These are phyloP conservation scores for Eupithecia inturbata DNA, from an alignment of 2,888 invertebrate genomes.

Conservation along the genomic window DNA sequence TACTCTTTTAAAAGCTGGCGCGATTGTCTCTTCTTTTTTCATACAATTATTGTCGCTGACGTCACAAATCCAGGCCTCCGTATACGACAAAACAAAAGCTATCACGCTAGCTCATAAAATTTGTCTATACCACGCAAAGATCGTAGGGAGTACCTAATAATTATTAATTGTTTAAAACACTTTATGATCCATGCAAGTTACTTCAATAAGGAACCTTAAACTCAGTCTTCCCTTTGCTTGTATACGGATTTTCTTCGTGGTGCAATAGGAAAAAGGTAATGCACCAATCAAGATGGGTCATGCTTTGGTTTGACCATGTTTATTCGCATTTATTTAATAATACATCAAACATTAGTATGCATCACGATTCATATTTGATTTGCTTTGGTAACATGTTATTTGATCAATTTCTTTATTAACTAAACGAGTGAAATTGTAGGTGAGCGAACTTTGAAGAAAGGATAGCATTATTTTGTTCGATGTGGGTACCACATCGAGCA, in stretches of 20 bases:
- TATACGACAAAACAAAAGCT: too few relatives aligned
- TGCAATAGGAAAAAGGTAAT: constrained; percentile 42
- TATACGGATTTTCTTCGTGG: constrained; percentile 26
- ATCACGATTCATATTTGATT: constrained; percentile 67
- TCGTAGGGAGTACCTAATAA: too few relatives aligned
- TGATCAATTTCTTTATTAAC: constrained; percentile 51
- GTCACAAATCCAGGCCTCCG: too few relatives aligned
- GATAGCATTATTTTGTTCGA: constrained; percentile 13
- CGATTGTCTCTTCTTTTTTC: too few relatives aligned
- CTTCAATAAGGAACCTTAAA: constrained; percentile 1
- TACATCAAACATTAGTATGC: constrained; percentile 58
- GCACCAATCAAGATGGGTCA: constrained; percentile 55
- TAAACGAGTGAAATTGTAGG: constrained; percentile 26
- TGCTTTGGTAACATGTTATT: constrained; percentile 50
- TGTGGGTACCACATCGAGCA: too few relatives aligned
- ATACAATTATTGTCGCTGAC: too few relatives aligned
- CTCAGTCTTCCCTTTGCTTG: not conserved
- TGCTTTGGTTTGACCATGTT: constrained; percentile 56
- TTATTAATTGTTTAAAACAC: too few relatives aligned
- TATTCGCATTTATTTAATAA: constrained; percentile 58
- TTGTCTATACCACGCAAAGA: too few relatives aligned
- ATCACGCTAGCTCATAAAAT: too few relatives aligned
- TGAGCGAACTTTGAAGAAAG: constrained; percentile 8
- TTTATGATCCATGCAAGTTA: not conserved
- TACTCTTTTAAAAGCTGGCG: too few relatives aligned